Percentiles rank a stretch among this genome's conserved stretches.
phyloP scores from a whole-genome alignment of 2,888 invertebrate species.

The Antitype chi region DNA sequence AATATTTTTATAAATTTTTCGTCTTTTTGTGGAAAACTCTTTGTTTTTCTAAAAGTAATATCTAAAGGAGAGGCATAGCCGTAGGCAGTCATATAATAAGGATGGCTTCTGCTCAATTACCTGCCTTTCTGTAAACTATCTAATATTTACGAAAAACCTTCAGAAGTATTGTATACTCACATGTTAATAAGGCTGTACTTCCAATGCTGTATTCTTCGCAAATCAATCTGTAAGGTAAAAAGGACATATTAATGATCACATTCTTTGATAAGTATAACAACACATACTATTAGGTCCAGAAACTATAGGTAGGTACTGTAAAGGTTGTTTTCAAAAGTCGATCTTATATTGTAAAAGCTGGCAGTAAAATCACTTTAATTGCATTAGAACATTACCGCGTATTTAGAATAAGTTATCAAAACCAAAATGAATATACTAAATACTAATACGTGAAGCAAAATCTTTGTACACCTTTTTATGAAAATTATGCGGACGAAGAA shows the following conservation, averaged over 20 bases:
- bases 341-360: no score
- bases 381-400: no score
- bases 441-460: no score
- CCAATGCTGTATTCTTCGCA: conserved; percentile 22
- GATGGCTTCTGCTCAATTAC: conserved; percentile 23
- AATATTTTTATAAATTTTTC: conserved; percentile 18
- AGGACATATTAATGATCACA: conserved; percentile 5
- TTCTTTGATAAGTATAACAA: background rate
- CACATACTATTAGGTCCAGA: no score
- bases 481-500: no score
- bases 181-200: conserved; percentile 52
- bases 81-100: conserved; percentile 11
- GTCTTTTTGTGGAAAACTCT: conserved; percentile 4
- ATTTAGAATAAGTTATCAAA: no score
- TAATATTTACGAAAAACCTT: conserved; percentile 8
- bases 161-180: conserved; percentile 56
- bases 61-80: conserved; percentile 13
- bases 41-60: conserved; percentile 27
- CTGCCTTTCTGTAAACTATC: conserved; percentile 6
- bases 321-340: no score
- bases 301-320: no score
- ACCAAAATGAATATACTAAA: no score
- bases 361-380: no score
- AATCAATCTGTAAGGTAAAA: conserved; percentile 64
- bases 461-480: no score